Percentiles rank a stretch among this genome's conserved stretches.
phyloP scores from a whole-genome alignment of 1,140 invertebrate species.

The Littorina saxatilis region DNA sequence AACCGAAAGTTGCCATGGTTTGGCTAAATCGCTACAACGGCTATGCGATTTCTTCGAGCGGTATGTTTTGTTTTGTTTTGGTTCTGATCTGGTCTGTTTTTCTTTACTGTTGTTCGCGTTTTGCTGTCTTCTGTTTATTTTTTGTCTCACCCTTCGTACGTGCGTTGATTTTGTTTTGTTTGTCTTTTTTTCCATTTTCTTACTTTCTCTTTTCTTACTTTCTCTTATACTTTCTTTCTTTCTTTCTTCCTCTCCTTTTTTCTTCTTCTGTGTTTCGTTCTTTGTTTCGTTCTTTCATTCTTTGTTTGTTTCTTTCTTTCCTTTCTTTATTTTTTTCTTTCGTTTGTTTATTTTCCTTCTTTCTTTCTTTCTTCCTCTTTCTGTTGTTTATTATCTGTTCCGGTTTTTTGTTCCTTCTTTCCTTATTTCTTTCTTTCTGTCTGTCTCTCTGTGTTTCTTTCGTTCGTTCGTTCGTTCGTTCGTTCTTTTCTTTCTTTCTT shows the following conservation, averaged over 20 bases:
- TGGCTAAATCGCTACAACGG: no score
- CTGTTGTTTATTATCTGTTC: not conserved
- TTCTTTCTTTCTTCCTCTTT: not conserved
- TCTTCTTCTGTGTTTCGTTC: not conserved
- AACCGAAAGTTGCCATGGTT: no score
- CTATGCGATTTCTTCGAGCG: no score
- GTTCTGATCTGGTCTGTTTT: not conserved
- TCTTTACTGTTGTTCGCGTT: not conserved
- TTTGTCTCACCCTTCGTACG: no score
- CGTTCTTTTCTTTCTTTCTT: not conserved
- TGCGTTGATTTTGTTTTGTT: no score
- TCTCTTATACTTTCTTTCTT: not conserved
- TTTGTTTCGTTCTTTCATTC: not conserved
- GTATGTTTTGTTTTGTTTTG: not conserved
- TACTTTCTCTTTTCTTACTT: not conserved
- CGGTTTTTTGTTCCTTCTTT: not conserved
- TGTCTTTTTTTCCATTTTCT: not conserved
- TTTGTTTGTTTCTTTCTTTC: not conserved
- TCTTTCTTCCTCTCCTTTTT: conserved; percentile 2
- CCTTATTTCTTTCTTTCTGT: not conserved
- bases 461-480: not conserved
- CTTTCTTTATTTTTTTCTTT: not conserved
- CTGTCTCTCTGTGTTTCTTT: not conserved
- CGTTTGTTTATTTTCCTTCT: not conserved
- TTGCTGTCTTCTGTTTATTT: no score